Conservation (phyloP, 2,113 vertebrate species). For the Alethe castanea region DNA sequence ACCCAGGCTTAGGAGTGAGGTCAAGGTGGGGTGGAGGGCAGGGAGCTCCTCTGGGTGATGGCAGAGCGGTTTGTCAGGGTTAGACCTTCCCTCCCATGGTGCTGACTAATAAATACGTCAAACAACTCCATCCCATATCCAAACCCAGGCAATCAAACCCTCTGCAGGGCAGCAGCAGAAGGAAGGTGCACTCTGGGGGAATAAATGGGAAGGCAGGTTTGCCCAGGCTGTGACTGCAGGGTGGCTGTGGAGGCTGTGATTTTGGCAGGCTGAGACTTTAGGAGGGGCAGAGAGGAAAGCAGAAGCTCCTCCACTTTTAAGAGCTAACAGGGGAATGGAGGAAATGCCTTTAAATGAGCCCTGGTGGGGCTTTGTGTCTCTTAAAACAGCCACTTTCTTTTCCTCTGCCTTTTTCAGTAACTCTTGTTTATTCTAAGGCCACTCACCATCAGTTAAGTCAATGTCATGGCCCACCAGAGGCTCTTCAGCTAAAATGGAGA, state of each 20-base stretch:
- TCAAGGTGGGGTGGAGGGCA: not conserved
- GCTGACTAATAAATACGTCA: not conserved
- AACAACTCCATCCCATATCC: rapidly evolving
- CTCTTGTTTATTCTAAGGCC: not conserved
- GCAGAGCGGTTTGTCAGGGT: not conserved
- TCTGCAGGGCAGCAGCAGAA: not conserved
- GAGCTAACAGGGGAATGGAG: not conserved
- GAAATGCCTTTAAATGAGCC: not conserved
- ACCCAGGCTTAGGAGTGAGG: not conserved
- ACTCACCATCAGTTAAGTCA: not conserved
- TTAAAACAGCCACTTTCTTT: not conserved
- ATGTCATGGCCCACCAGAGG: not conserved
- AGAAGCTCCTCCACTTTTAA: not conserved
- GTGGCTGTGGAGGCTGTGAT: rapidly evolving
- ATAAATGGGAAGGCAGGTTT: not conserved
- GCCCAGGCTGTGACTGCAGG: not conserved
- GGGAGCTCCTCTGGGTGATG: not conserved
- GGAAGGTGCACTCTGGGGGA: not conserved
- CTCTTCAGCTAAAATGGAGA: not conserved
- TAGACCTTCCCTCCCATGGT: not conserved
- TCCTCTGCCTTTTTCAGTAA: not conserved
- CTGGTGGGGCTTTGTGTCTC: not conserved
- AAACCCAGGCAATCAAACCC: not conserved
- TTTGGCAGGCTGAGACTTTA: not conserved
- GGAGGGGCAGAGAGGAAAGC: not conserved